These are phyloP conservation scores for Eciton burchellii DNA, from an alignment of 1,140 invertebrate genomes.

Conservation along the genomic window DNA sequence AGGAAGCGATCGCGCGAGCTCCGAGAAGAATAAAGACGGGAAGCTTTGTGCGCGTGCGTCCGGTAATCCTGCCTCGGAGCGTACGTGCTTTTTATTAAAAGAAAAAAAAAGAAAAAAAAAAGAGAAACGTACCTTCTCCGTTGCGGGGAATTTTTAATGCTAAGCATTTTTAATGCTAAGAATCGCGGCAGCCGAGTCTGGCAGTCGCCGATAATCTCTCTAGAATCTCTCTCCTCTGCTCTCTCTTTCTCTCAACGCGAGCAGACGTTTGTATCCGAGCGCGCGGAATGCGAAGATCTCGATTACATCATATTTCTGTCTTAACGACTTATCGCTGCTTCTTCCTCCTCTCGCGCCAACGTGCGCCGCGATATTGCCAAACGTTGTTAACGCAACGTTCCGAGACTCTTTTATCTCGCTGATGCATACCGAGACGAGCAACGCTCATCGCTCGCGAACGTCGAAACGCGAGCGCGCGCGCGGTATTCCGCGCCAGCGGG, in stretches of 20 bases:
- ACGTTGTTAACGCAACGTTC: not conserved
- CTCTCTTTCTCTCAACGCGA: not conserved
- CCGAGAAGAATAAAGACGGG: constrained; percentile 23
- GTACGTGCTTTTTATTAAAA: constrained; percentile 27
- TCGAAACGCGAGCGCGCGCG: too few species aligned
- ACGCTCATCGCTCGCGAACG: too few species aligned
- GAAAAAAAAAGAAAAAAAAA: too few species aligned
- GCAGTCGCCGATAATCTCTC: not conserved
- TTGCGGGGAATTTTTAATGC: constrained; percentile 2
- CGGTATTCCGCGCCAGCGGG: constrained; percentile 28
- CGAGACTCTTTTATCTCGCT: not conserved
- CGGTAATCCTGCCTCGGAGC: constrained; percentile 19
- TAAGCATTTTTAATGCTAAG: constrained; percentile 17
- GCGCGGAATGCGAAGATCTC: not conserved
- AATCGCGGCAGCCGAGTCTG: not conserved
- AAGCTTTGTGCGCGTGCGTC: constrained; percentile 24
- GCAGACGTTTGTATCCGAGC: not conserved
- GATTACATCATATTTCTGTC: not conserved
- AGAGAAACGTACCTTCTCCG: not conserved
- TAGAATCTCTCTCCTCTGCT: too few species aligned
- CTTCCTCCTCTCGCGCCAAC: not conserved
- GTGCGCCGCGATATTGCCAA: not conserved
- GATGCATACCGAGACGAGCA: constrained; percentile 6
- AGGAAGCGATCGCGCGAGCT: constrained; percentile 24
- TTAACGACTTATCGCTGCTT: not conserved